phyloP scores from a whole-genome alignment of 2,888 invertebrate species.

The Argyresthia albistria region DNA sequence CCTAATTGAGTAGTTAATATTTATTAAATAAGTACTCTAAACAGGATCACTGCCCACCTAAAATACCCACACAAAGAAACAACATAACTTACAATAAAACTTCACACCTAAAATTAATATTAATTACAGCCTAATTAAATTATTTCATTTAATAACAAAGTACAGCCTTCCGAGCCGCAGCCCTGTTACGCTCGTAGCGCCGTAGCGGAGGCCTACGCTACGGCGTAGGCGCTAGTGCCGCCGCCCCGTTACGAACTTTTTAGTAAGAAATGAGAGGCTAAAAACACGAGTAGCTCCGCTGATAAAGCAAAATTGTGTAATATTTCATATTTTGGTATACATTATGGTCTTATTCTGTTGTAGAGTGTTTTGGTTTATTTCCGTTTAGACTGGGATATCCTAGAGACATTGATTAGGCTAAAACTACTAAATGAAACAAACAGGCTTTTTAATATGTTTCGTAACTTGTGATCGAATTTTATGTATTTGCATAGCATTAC shows the following conservation, averaged over 20 bases:
- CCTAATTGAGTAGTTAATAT: too few species aligned
- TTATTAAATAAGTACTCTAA: too few species aligned
- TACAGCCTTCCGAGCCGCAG: too few species aligned
- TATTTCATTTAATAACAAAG: neutral
- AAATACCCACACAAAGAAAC: too few species aligned
- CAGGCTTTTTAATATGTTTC: too few species aligned
- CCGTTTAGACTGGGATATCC: neutral
- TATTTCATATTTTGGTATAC: neutral
- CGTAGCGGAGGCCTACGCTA: conserved; percentile 18
- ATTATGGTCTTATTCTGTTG: neutral
- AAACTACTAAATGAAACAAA: too few species aligned
- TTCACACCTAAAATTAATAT: neutral
- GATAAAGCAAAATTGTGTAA: neutral
- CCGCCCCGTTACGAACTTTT: conserved; percentile 55
- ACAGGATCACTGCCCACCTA: too few species aligned
- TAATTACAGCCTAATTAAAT: neutral
- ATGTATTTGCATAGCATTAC: too few species aligned
- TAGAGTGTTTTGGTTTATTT: neutral
- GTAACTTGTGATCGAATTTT: too few species aligned
- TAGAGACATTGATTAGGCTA: too few species aligned
- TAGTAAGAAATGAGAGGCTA: conserved; percentile 70
- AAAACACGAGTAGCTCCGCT: conserved; percentile 66
- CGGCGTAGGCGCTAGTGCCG: conserved; percentile 43
- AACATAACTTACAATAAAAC: neutral
- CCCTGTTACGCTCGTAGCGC: neutral